Evolutionary conservation across 1,140 invertebrate genomes (phyloP).

Genomic region (Dinoponera quadriceps): DNA sequence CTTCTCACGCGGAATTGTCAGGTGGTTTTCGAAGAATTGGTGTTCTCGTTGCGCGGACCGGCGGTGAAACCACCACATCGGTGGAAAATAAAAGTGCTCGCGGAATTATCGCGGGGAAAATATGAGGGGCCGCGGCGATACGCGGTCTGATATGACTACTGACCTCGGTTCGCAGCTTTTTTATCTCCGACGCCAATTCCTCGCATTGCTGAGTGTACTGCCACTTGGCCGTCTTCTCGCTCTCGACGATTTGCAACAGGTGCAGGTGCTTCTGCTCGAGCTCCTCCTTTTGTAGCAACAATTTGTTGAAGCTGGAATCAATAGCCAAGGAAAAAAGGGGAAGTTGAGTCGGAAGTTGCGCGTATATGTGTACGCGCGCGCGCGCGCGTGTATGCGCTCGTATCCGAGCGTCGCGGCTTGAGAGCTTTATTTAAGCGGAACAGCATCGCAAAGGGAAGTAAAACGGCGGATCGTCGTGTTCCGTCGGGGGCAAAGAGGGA

Average conservation of each 20-base stretch:
- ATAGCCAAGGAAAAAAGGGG: conserved; percentile 17
- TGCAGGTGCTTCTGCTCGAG: conserved; percentile 97
- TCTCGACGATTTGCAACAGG: conserved; percentile 96
- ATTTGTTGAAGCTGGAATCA: conserved; percentile 94
- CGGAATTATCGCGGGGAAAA: not conserved
- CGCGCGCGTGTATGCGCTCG: too few species aligned
- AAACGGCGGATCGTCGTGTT: not conserved
- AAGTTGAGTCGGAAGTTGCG: not conserved
- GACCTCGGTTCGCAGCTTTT: conserved; percentile 95
- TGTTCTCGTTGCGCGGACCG: not conserved
- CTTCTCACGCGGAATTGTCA: not conserved
- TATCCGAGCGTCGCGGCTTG: not conserved
- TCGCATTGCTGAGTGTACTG: conserved; percentile 97
- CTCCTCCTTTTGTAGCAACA: conserved; percentile 96
- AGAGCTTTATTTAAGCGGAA: conserved; percentile 26
- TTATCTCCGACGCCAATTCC: conserved; percentile 94
- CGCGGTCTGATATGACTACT: conserved; percentile 26
- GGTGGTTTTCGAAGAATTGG: not conserved
- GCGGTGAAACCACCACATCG: not conserved
- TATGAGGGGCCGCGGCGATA: conserved; percentile 1
- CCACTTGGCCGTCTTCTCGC: conserved; percentile 96
- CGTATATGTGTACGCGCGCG: too few species aligned
- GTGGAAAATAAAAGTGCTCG: conserved; percentile 10
- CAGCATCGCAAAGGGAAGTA: not conserved
- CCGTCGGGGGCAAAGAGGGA: not conserved